Base-by-base conservation (phyloP, 2,113 vertebrate species). In the Myrmecophaga tridactyla region DNA sequence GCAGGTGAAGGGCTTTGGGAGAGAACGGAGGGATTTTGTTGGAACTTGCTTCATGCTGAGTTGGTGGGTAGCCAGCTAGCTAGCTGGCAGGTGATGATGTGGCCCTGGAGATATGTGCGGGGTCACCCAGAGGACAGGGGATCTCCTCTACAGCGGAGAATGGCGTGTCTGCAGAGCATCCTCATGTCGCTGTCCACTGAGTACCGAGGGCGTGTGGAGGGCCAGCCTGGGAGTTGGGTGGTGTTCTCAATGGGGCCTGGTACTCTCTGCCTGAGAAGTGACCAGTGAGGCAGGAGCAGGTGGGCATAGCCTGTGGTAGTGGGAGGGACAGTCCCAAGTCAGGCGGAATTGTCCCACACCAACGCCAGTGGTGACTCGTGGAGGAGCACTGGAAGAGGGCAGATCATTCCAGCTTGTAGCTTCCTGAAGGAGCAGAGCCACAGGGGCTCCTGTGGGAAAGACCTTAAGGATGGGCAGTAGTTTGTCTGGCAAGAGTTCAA, bases 101-200 rank as follows among this genome's bases (percentile, higher is more conserved):
- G 6, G 43, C 69, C 8, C 70, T 39, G 63, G 9, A 12, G 80
- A n/a, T 1, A 1, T 69, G 6, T 18, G 23, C 29, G 51, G 46
- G 18, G 46, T 62, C 76, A 58, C 36, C 60, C 69, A 25, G 9
- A 7, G 53, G 7, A 3, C 14, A 46, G 73, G n/a, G 3, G 5
- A 29, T 39, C 1, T 25, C 65, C 23, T 60, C 7, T 8, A 0
- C 15, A 13, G 4, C 1, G 65, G 39, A 39, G 36, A 7, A 36
- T 14, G 15, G 0, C 6, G 1, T 2, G 18, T 6, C 51, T 15
- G 3, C 10, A 11, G 29, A 3, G 12, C 27, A 3, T 63, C 29
- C 0, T 3, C 2, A 23, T 8, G 0, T 53, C 14, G 4, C 31
- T 23, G 2, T 20, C 67, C 5, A 27, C 17, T 11, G 70, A 70